These are phyloP conservation scores for Delphinapterus leucas DNA, from an alignment of 2,113 vertebrate species.

Conservation along the genomic window DNA sequence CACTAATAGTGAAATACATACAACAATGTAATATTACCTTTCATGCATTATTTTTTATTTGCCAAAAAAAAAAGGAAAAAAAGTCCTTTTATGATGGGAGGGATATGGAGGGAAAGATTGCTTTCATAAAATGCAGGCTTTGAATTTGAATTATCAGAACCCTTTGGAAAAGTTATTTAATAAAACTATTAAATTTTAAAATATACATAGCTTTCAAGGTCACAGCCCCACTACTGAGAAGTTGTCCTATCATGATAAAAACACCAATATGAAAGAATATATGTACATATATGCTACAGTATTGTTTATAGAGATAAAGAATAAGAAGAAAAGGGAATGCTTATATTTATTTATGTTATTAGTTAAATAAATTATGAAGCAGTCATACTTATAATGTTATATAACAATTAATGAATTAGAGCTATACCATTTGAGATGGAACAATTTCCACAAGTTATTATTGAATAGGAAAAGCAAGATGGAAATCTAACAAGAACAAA, in stretches of 20 bases:
- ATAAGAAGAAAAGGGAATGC: neutral
- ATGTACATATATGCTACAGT: neutral
- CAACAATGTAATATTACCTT: neutral
- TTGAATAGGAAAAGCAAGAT: neutral
- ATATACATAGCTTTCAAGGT: neutral
- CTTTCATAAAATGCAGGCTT: neutral
- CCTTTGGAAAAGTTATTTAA: neutral
- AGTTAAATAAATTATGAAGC: neutral
- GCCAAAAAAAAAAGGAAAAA: neutral
- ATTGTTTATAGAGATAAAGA: neutral
- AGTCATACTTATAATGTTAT: neutral
- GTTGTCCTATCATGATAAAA: neutral
- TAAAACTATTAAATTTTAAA: neutral
- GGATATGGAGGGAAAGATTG: neutral
- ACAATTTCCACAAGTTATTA: neutral
- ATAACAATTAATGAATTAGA: neutral
- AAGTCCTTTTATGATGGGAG: neutral
- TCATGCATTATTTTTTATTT: neutral
- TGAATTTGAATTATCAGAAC: neutral
- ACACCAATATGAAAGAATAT: neutral
- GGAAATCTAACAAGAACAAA: neutral
- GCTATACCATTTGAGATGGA: neutral
- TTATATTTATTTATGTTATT: neutral
- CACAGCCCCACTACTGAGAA: neutral
- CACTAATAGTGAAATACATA: neutral